These are phyloP conservation scores for Sepiola atlantica DNA, from an alignment of 2,888 invertebrate genomes.

Conservation along the genomic window DNA sequence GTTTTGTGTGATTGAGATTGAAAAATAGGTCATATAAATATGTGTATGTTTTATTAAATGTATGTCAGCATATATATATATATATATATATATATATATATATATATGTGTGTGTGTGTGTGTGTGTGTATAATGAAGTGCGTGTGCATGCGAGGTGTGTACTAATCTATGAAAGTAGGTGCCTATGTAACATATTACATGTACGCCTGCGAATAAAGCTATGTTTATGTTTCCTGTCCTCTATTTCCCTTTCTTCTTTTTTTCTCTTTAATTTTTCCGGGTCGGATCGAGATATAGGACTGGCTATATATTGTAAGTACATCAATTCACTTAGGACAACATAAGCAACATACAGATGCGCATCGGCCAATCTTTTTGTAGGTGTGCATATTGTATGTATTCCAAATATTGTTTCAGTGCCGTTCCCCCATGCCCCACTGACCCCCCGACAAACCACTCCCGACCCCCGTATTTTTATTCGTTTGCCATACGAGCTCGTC, in stretches of 20 bases:
- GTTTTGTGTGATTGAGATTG: background rate
- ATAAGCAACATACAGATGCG: background rate
- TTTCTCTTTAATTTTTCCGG: background rate
- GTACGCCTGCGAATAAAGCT: background rate
- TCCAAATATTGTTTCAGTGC: conserved; percentile 1
- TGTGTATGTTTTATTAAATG: background rate
- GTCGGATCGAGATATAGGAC: conserved; percentile 12
- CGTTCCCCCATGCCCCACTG: background rate
- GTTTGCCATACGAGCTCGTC: background rate
- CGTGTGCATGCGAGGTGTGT: background rate
- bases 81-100: background rate
- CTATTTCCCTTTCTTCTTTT: background rate
- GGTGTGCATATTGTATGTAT: conserved; percentile 22
- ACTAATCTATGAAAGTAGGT: background rate
- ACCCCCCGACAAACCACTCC: too few species aligned
- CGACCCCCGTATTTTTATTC: background rate
- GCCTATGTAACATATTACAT: background rate
- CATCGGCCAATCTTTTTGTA: conserved; percentile 32
- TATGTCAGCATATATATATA: background rate
- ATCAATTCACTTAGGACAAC: conserved; percentile 32
- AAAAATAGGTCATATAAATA: fast-evolving
- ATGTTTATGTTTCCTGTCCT: background rate
- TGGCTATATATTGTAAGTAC: conserved; percentile 21
- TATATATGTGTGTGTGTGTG: background rate
- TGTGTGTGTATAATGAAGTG: background rate